Percentiles rank a stretch among this genome's conserved stretches.
These are phyloP conservation scores for Monoplex corrugatus DNA, from an alignment of 2,888 invertebrate species.

Conservation along the genomic window DNA sequence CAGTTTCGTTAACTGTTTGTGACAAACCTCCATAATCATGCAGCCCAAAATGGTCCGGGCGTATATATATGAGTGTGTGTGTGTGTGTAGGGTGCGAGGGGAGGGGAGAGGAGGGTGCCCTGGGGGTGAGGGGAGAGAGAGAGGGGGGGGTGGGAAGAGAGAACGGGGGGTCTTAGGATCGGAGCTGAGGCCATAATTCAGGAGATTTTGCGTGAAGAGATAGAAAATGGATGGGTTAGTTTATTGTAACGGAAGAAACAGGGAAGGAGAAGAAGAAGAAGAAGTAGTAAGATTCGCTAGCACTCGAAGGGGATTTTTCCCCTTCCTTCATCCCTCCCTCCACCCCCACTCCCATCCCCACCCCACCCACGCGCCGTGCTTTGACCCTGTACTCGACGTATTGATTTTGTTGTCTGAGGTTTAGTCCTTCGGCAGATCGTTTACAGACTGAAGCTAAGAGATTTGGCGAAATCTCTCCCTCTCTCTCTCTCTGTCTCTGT, in stretches of 20 bases:
- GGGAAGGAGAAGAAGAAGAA: too few species aligned
- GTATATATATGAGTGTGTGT: neutral
- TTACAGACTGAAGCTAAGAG: too few species aligned
- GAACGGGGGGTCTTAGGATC: neutral
- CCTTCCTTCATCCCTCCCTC: neutral
- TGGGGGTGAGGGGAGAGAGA: too few species aligned
- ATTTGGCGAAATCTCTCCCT: too few species aligned
- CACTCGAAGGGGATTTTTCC: too few species aligned
- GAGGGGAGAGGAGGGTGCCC: neutral
- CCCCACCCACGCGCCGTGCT: too few species aligned
- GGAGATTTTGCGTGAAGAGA: neutral
- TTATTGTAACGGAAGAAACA: neutral
- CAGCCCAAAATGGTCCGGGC: neutral
- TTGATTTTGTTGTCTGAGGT: too few species aligned
- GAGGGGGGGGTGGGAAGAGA: neutral
- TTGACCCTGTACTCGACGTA: neutral
- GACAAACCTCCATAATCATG: neutral
- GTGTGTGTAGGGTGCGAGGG: neutral
- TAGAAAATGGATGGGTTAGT: conserved; percentile 10
- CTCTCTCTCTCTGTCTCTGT: too few species aligned
- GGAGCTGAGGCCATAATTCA: neutral
- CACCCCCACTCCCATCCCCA: neutral
- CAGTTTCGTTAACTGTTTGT: neutral
- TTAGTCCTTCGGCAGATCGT: too few species aligned
- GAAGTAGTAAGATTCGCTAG: too few species aligned